Evolutionary conservation across 2,888 invertebrate species (phyloP).

Genomic region (Noctua janthina): DNA sequence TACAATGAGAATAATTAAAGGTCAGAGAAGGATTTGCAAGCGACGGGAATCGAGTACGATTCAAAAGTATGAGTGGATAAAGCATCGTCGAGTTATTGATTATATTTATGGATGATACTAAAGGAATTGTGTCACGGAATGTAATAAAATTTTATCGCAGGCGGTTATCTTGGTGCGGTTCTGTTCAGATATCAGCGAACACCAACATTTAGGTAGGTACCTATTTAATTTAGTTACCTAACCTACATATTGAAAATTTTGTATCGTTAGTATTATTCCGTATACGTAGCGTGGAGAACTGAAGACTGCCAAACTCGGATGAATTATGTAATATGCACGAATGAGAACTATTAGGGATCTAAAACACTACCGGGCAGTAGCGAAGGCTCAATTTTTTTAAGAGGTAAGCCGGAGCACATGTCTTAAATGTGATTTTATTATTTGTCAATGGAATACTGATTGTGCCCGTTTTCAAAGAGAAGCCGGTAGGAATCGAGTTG

Average conservation of each 20-base stretch:
- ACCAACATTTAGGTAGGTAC: constrained; percentile 67
- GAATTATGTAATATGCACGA: constrained; percentile 41
- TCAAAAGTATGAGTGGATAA: constrained; percentile 43
- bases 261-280: constrained; percentile 36
- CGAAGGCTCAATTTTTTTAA: no score
- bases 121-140: constrained; percentile 79
- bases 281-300: constrained; percentile 13
- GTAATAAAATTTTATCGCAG: constrained; percentile 81
- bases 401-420: no score
- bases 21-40: constrained; percentile 64
- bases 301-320: constrained; percentile 19
- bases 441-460: no score
- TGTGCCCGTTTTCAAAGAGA: no score
- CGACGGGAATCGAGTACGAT: constrained; percentile 16
- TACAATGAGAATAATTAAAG: constrained; percentile 72
- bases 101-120: constrained; percentile 69
- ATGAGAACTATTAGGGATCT: constrained; percentile 14
- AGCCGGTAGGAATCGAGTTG: no score
- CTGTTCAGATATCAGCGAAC: constrained; percentile 68
- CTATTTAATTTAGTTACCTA: constrained; percentile 67
- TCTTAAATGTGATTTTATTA: no score
- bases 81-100: constrained; percentile 70
- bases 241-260: constrained; percentile 58
- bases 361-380: constrained; percentile 1
- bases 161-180: constrained; percentile 74